Evolutionary conservation across 2,797 vertebrate genomes (phyloP).

Genomic region (Tenualosa thibaudeaui): DNA sequence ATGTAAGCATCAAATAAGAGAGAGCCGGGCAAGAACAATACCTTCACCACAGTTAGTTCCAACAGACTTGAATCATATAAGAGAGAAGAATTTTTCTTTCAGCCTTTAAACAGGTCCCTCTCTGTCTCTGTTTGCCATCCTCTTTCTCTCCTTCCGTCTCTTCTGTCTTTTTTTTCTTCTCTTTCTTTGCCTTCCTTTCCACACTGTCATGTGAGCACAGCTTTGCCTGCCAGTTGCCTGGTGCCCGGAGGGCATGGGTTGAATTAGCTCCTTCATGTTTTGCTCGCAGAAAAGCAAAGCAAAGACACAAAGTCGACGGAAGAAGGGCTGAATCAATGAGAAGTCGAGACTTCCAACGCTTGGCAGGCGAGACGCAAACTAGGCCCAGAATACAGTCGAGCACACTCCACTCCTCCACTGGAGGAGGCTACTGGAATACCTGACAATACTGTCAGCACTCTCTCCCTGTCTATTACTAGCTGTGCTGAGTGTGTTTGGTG

Average conservation of each 20-base stretch:
- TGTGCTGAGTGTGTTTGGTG: not conserved
- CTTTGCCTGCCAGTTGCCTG: slow-evolving; percentile 22
- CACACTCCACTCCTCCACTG: not conserved
- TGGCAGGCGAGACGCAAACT: not conserved
- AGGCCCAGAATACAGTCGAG: not conserved
- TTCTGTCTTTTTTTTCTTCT: not conserved
- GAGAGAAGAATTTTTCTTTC: not conserved
- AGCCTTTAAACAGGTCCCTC: not conserved
- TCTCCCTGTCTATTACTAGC: not conserved
- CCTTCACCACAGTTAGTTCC: not conserved
- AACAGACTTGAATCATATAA: not conserved
- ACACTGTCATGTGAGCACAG: slow-evolving; percentile 49
- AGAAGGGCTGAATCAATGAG: not conserved
- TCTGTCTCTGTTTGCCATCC: not conserved
- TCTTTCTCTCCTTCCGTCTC: not conserved
- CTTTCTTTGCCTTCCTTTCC: slow-evolving; percentile 13
- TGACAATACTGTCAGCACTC: not conserved
- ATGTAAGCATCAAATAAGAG: not conserved
- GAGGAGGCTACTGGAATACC: not conserved
- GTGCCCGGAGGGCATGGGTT: slow-evolving; percentile 38
- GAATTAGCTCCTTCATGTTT: slow-evolving; percentile 46
- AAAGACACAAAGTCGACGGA: not conserved
- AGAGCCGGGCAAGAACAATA: not conserved
- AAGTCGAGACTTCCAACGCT: not conserved
- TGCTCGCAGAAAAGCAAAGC: not conserved